Base-by-base conservation (phyloP, 2,888 invertebrate species). In the Caenorhabditis parvicauda region DNA sequence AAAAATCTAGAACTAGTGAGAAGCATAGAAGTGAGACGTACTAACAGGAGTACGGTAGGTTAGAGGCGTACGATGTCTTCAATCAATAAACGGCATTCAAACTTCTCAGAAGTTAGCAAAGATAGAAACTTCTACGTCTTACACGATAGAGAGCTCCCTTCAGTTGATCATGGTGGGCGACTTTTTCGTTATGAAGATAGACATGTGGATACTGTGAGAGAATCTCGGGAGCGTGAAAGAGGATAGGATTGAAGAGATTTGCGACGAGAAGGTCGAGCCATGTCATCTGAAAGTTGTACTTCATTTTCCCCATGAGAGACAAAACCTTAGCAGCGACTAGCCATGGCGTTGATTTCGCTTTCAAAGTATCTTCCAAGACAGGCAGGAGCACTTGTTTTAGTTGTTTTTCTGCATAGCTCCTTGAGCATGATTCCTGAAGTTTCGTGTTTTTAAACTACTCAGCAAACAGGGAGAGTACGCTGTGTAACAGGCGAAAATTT, bases 241-340 rank as follows among this genome's bases (percentile, higher is more conserved):
- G 64, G 41, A 72, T 59, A 4, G 72, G 64, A 50, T 68, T 72
- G 47, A 72, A 58, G 2, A 72, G 54, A 29, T 64, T 60, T 0
- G 70, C 63, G 1, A 64, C 54, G 6, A 70, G 39, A 4, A 72
- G 58, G 47, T 72, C 72, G 1, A 59, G 64, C 72, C 72, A 72
- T 1, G 64, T 72, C 53, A 68, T 61, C 72, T 72, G 62, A 39
- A 64, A 56, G 29, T 9, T n/a, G n/a, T n/a, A n/a, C n/a, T n/a
- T n/a, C n/a, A n/a, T n/a, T n/a, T n/a, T n/a, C n/a, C n/a, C n/a
- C n/a, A n/a, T n/a, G n/a, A n/a, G n/a, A n/a, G n/a, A n/a, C n/a
- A n/a, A n/a, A n/a, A n/a, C n/a, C n/a, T n/a, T n/a, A n/a, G n/a
- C n/a, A n/a, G n/a, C n/a, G n/a, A n/a, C 59, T 19, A 64, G 58